phyloP scores from a whole-genome alignment of 2,113 vertebrate species.

The Leptobrachium ailaonicum region DNA sequence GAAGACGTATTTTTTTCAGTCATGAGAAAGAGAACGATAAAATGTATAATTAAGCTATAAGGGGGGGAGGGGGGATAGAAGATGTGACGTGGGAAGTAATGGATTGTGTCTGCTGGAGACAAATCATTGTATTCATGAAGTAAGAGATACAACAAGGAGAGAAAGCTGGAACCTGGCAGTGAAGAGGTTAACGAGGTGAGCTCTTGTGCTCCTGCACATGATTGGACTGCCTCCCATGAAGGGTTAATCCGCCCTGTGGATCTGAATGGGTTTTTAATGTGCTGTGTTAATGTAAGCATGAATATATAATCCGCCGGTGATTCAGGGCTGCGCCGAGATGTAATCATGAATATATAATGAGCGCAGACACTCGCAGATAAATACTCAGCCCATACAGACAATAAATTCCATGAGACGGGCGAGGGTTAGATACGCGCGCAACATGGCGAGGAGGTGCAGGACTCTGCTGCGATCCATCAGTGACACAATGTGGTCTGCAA shows the following conservation, averaged over 20 bases:
- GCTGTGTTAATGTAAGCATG: conserved; percentile 46
- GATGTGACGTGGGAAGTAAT: too few relatives aligned
- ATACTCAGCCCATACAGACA: conserved; percentile 26
- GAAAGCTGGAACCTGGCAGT: not conserved
- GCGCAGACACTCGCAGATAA: conserved; percentile 27
- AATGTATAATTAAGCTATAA: too few relatives aligned
- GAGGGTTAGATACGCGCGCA: not conserved
- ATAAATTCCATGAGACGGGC: conserved; percentile 12
- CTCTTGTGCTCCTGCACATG: too few relatives aligned
- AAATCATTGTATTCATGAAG: too few relatives aligned
- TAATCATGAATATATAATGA: conserved; percentile 50
- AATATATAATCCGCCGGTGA: conserved; percentile 42
- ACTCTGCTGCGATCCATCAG: not conserved
- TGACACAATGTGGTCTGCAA: too few relatives aligned
- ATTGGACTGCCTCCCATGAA: not conserved
- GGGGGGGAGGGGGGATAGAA: too few relatives aligned
- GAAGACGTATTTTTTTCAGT: too few relatives aligned
- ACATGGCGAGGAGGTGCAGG: too few relatives aligned
- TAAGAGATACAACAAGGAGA: too few relatives aligned
- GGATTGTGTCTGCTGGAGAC: too few relatives aligned
- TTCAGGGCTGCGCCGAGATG: conserved; percentile 40
- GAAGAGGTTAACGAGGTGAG: not conserved
- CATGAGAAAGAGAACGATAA: too few relatives aligned
- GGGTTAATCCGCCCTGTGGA: conserved; percentile 35
- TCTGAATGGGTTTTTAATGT: conserved; percentile 45